Evolutionary conservation across 2,888 invertebrate species (phyloP), one percentile per base, ranked within the genome.

Genomic region (Ceramica pisi): DNA sequence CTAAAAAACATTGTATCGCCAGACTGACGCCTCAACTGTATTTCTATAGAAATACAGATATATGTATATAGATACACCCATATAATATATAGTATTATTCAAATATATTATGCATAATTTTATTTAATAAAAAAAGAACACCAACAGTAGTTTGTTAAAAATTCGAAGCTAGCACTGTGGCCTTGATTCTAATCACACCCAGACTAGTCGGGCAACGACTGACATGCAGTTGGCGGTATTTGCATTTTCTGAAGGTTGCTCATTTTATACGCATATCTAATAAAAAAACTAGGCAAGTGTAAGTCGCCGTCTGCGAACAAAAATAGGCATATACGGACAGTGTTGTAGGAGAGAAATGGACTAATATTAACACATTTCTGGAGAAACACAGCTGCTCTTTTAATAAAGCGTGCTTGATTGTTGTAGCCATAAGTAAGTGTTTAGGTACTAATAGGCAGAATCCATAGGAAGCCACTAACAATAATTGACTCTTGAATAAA

Each of bases 181-280:
- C 85, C 83, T 85, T 85, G 73, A 71, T 68, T 78, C 83, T 85
- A 84, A 85, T 84, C 83, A 82, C 81, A 74, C 66, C 61, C 80
- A 78, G 80, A 85, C 83, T 72, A 67, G 71, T 50, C 83, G 85
- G 71, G 71, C 74, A 83, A 75, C 85, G 78, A 74, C 83, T 80
- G 78, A 72, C 83, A 82, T 83, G 85, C 85, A 83, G 77, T 83
- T 77, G 82, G 60, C 75, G 67, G 57, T 76, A 84, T 85, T 84
- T 83, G 83, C 84, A 84, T 84, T 77, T 77, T 81, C 38, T 72
- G 81, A 85, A 83, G 77, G 85, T 84, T 85, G 71, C 64, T 65
- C 56, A 56, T 69, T 78, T 77, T 82, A 71, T 71, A 76, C 61
- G 61, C 53, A 66, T 82, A 66, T 74, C 64, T 69, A 78, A 59